Base-by-base conservation (phyloP, 2,113 vertebrate species). In the Trematomus loennbergii region DNA sequence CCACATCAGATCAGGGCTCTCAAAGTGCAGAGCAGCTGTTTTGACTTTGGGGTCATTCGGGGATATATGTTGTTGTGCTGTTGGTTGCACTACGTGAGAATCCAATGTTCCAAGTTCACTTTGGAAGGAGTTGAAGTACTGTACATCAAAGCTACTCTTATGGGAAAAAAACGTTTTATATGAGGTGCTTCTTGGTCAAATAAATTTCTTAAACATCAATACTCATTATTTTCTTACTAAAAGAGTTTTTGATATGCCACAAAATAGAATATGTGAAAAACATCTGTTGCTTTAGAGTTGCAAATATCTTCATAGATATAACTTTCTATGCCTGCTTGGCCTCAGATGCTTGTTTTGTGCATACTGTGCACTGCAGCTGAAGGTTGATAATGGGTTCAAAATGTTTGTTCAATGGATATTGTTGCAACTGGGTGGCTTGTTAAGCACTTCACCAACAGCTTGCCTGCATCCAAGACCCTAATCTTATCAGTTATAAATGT, bases 1-100 rank as follows among this genome's bases (percentile, higher is more conserved):
- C 46, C 18, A 53, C 62, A 49, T 66, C 49, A 20, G n/a, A 16
- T 53, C 16, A 49, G 10, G 29, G 50, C 29, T 66, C 45, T 62
- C 2, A n/a, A 72, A 67, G 67, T 43, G 43, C 68, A 13, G 49
- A 49, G 29, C 75, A 62, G 75, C 69, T 69, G 43, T 74, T 79
- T 63, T 63, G 58, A 79, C 45, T 78, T 53, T 58, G 43, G 18
- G 63, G 61, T 48, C 48, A 55, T 12, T 20, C 57, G 3, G 57
- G 63, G 68, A 55, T 15, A n/a, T 69, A 48, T 67, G 61, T 79
- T 79, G 48, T 55, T 65, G 20, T 76, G 59, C 73, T 76, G 46
- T 53, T 60, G 22, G 29, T 66, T 72, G 55, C 15, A 36, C 13
- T 60, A 48, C 33, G 20, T 15, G 29, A 49, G 52, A 53, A 48